These are phyloP conservation scores for Drosophila acutilabella DNA, from an alignment of 2,888 invertebrate species.

Conservation along the genomic window DNA sequence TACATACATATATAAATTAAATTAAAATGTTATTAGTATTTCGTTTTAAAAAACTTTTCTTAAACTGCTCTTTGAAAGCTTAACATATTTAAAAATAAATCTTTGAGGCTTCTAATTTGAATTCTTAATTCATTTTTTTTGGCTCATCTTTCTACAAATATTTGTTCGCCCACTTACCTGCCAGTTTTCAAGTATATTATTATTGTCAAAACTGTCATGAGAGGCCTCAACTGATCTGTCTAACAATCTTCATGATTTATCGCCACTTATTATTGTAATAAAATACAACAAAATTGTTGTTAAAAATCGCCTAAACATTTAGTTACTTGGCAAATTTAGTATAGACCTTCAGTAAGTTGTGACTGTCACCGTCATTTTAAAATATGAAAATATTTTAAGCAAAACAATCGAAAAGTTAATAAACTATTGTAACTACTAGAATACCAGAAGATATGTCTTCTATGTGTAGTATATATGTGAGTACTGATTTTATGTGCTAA, in stretches of 20 bases:
- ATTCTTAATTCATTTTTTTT: too few relatives aligned
- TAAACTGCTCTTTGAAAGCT: too few relatives aligned
- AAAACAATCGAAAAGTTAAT: constrained; percentile 23
- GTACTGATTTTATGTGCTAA: constrained; percentile 33
- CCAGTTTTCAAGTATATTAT: background rate
- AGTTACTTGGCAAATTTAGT: background rate
- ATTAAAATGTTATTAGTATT: too few relatives aligned
- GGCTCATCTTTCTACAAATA: too few relatives aligned
- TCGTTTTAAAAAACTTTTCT: too few relatives aligned
- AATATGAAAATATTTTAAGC: constrained; percentile 3
- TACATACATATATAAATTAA: too few relatives aligned
- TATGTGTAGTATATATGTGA: too few relatives aligned
- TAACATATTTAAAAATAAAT: too few relatives aligned
- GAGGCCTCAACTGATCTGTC: background rate
- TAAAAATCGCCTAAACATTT: background rate
- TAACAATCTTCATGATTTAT: constrained; percentile 9
- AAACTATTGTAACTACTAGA: constrained; percentile 17
- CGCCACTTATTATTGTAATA: background rate
- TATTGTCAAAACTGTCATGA: background rate
- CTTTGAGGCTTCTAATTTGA: too few relatives aligned
- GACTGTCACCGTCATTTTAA: background rate
- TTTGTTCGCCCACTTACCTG: too few relatives aligned
- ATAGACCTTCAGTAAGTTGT: background rate
- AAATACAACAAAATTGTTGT: background rate
- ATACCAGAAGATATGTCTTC: background rate